phyloP scores from a whole-genome alignment of 1,140 invertebrate genomes.

The Drosophila jambulina region DNA sequence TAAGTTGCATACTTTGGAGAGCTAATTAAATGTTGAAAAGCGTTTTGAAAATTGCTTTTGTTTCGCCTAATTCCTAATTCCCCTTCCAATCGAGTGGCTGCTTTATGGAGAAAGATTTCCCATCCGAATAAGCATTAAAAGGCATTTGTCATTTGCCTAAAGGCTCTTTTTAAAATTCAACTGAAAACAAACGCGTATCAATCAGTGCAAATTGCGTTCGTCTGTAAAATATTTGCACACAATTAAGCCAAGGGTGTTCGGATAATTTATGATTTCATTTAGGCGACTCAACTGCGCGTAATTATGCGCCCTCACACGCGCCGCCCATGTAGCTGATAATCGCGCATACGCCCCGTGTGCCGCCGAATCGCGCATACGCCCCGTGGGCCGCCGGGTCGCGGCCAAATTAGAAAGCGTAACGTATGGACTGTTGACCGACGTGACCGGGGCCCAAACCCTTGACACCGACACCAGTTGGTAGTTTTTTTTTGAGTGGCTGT shows the following conservation, averaged over 20 bases:
- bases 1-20: slow-evolving; percentile 26
- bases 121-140: neutral
- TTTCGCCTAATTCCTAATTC: neutral
- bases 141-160: neutral
- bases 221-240: slow-evolving; percentile 71
- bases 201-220: slow-evolving; percentile 49
- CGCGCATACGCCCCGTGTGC: slow-evolving; percentile 62
- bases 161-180: neutral
- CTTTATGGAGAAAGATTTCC: neutral
- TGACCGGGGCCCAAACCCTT: slow-evolving; percentile 1
- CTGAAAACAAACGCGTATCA: slow-evolving; percentile 46
- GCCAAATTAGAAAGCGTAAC: slow-evolving; percentile 29
- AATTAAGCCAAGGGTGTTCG: slow-evolving; percentile 68
- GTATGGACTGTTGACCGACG: slow-evolving; percentile 34
- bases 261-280: slow-evolving; percentile 82
- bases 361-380: slow-evolving; percentile 43
- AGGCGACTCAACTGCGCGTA: slow-evolving; percentile 73
- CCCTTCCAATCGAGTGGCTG: neutral
- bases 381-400: slow-evolving; percentile 9
- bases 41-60: neutral
- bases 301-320: slow-evolving; percentile 67
- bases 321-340: slow-evolving; percentile 55
- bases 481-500: neutral
- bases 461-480: neutral
- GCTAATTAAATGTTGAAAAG: slow-evolving; percentile 4